phyloP scores from a whole-genome alignment of 35 echinoderm and acorn worm species.

The Lytechinus pictus region DNA sequence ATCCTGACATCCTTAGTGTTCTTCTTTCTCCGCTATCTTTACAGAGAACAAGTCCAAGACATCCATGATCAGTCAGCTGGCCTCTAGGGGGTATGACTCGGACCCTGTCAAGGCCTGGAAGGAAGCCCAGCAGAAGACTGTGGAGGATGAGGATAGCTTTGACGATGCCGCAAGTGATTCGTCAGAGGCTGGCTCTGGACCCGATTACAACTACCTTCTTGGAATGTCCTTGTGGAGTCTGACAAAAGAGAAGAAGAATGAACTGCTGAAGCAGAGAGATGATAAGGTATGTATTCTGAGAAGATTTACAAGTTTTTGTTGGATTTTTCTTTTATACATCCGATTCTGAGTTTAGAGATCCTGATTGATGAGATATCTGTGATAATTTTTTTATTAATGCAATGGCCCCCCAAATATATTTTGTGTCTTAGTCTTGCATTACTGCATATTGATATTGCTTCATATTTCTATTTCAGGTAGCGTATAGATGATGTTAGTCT shows the following conservation, averaged over 20 bases:
- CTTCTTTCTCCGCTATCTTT: neutral
- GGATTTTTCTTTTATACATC: too few species aligned
- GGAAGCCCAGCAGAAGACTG: slow-evolving; percentile 63
- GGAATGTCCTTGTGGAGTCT: slow-evolving; percentile 92
- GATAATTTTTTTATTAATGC: too few species aligned
- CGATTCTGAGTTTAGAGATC: too few species aligned
- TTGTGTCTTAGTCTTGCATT: too few species aligned
- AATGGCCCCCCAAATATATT: too few species aligned
- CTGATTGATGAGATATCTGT: too few species aligned
- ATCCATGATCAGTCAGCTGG: slow-evolving; percentile 85
- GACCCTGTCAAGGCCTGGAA: slow-evolving; percentile 94
- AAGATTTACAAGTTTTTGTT: neutral
- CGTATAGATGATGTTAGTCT: too few species aligned
- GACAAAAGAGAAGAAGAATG: slow-evolving; percentile 91
- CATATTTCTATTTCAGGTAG: too few species aligned
- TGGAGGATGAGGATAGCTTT: slow-evolving; percentile 56
- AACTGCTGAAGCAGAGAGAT: slow-evolving; percentile 81
- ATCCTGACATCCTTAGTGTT: neutral
- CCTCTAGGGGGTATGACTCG: slow-evolving; percentile 87
- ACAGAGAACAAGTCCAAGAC: slow-evolving; percentile 96
- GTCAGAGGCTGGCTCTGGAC: slow-evolving; percentile 65
- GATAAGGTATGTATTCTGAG: slow-evolving; percentile 56
- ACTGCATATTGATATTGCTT: too few species aligned
- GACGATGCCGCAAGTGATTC: slow-evolving; percentile 72
- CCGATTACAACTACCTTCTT: slow-evolving; percentile 92